phyloP scores from a whole-genome alignment of 2,888 invertebrate genomes.

The Rhamnusium bicolor region DNA sequence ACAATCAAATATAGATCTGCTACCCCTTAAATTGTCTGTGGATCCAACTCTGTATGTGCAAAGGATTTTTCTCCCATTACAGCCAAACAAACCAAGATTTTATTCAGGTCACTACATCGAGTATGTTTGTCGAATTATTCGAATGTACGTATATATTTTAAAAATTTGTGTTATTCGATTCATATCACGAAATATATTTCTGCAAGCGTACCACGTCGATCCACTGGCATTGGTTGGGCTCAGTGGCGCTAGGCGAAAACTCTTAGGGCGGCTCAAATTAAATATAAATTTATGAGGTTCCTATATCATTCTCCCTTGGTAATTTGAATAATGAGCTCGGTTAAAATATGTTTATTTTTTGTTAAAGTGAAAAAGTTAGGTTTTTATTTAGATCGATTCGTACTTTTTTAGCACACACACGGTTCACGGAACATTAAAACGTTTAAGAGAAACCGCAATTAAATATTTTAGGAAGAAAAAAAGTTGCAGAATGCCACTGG shows the following conservation, averaged over 20 bases:
- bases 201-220: constrained; percentile 11
- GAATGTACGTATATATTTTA: constrained; percentile 8
- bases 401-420: no score
- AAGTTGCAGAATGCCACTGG: no score
- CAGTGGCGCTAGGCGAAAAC: constrained; percentile 10
- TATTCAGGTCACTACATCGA: constrained; percentile 20
- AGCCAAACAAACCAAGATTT: not conserved
- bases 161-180: constrained; percentile 19
- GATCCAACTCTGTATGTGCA: not conserved
- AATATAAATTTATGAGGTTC: constrained; percentile 27
- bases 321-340: constrained; percentile 19
- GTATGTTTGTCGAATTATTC: constrained; percentile 7
- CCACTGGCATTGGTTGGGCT: not conserved
- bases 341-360: constrained; percentile 16
- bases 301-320: constrained; percentile 1
- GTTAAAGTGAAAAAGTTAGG: not conserved
- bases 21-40: not conserved
- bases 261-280: constrained; percentile 22
- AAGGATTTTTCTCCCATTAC: not conserved
- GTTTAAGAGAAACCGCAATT: no score
- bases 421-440: no score
- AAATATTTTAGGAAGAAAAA: no score
- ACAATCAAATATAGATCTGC: no score
- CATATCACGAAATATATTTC: constrained; percentile 20
- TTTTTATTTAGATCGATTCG: not conserved